Evolutionary conservation across 1,140 invertebrate genomes (phyloP), one percentile per base, ranked within the genome.

Genomic region (Lasaia peninsularis): DNA sequence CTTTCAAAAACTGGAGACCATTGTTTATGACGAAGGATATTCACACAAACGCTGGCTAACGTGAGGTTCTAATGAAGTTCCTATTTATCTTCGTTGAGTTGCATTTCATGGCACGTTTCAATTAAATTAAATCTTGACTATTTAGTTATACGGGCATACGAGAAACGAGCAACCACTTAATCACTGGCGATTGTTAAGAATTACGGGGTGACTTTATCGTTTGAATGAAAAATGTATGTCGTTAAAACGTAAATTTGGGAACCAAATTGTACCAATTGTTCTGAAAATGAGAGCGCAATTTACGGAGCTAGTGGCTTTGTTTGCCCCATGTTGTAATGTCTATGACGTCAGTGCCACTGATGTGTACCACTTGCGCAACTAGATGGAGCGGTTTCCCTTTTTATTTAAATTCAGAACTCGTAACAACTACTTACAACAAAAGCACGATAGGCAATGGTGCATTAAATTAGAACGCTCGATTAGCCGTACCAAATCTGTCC

Each of bases 81-180:
- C 70, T 73, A 86, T 86, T 80, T 68, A 77, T 86, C 79, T 80
- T 83, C 75, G 73, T 86, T 86, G 60, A 69, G 62, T 65, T 68
- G 60, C 65, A 77, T 79, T 75, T 67, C 66, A 71, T 59, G 69
- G 69, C 52, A 60, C 65, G 62, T 69, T 80, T 78, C 71, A 79
- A 84, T 82, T 80, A 75, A 79, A 84, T 84, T 82, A 80, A 84
- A 84, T 80, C 73, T 77, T 76, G 58, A 64, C 72, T 63, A 61
- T 48, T 63, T 59, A 14, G 56, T 60, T 67, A 81, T 82, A 78
- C 78, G 81, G 79, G 75, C 69, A 69, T 74, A 69, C 72, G 65
- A 73, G 64, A 61, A 52, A 67, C 58, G 35, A 54, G 52, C 63
- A 53, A 63, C 67, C 53, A 55, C 62, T 69, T 67, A 74, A 69